Evolutionary conservation across 1,140 invertebrate species (phyloP), one percentile per base, ranked within the genome.

Genomic region (Philotrypesis tridentata): DNA sequence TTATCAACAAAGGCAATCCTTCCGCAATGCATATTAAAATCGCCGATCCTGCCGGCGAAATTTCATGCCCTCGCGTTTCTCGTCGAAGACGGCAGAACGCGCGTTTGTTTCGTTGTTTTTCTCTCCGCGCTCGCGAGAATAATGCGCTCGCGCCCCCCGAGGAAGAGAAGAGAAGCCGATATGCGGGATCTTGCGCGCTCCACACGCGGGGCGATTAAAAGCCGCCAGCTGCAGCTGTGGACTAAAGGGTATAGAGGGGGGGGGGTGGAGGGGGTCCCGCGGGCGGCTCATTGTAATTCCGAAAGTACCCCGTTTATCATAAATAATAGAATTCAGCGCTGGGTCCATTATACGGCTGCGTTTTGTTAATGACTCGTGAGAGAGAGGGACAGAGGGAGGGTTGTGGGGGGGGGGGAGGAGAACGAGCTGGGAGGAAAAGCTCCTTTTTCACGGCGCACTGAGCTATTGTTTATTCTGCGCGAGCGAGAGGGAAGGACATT

Each of bases 281-380:
- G 25, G 6, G 33, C 33, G 40, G 8, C 37, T 73, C 37, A 73
- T 73, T 73, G 67, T 70, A 70, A 70, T 70, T 70, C 67, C 67
- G 29, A 37, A 37, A 37, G 29, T 70, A 25, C 21, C 25, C 25
- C 72, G 33, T 74, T 74, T 55, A 74, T 74, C 48, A 74, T 74
- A 60, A 74, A 33, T 74, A 74, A 74, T 74, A 61, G 48, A 74
- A 74, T 74, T 61, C 72, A 60, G 43, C 33, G 72, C 11, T 29
- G 61, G n/a, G 9, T 65, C 61, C 61, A 70, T 37, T 33, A 37
- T 33, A 29, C 67, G 67, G 25, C 29, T 8, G 67, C 21, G 67
- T 37, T 70, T 25, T 31, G 7, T 25, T 33, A 37, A 37, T 31
- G 67, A 70, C 48, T 43, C 9, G 8, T 2, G 17, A 70, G 67